phyloP scores from a whole-genome alignment of 2,888 invertebrate genomes.

The Ophion ellenae region DNA sequence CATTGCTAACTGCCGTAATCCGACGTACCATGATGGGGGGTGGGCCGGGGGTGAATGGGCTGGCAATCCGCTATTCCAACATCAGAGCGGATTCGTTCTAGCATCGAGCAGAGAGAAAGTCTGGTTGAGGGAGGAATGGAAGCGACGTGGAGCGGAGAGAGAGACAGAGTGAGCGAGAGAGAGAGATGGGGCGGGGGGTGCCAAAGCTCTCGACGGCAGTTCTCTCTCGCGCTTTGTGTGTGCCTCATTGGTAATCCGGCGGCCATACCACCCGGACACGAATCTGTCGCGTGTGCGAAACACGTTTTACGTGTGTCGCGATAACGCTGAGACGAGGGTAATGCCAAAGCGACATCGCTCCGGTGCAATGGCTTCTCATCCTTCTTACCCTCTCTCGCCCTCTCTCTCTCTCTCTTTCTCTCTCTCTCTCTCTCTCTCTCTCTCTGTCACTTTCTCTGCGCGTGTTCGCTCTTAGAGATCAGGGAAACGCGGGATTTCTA shows the following conservation, averaged over 20 bases:
- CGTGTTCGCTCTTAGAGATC: conserved; percentile 1
- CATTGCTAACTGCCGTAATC: conserved; percentile 79
- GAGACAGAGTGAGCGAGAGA: conserved; percentile 32
- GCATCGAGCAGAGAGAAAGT: not conserved
- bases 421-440: conserved; percentile 1
- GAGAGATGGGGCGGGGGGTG: not conserved
- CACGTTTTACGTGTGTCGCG: conserved; percentile 70
- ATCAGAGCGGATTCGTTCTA: conserved; percentile 47
- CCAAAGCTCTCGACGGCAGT: conserved; percentile 19
- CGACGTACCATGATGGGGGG: conserved; percentile 57
- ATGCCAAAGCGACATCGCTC: conserved; percentile 64
- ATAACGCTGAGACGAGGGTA: conserved; percentile 68
- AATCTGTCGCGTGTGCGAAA: conserved; percentile 70
- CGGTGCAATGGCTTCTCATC: conserved; percentile 27
- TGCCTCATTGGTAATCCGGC: conserved; percentile 79
- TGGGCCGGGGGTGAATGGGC: conserved; percentile 11
- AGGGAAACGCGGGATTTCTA: not conserved
- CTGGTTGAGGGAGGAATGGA: conserved; percentile 7
- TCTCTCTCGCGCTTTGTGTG: conserved; percentile 64
- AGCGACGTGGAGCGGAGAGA: conserved; percentile 21
- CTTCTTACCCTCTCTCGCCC: not conserved
- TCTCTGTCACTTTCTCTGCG: conserved; percentile 2
- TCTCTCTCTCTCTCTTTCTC: conserved; percentile 21
- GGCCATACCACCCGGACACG: conserved; percentile 66
- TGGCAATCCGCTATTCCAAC: conserved; percentile 20